Conservation (phyloP, 2,888 invertebrate species). For the Pachliopta kotzebuea region DNA sequence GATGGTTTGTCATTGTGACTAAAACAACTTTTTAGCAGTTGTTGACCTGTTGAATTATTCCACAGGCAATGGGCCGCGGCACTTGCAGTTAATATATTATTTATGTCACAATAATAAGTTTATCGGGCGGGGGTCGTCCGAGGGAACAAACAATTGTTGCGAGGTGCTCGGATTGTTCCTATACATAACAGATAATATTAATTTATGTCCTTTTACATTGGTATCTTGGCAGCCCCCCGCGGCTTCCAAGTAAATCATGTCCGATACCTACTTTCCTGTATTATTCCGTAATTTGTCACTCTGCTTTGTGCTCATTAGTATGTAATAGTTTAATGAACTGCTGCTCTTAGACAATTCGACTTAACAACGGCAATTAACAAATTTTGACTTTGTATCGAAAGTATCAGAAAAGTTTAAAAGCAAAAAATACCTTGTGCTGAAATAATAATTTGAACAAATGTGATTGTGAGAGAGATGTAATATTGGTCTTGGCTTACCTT, state of each 20-base stretch:
- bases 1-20: too few species aligned
- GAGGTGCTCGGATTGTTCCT: constrained; percentile 44
- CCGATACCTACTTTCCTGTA: constrained; percentile 23
- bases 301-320: constrained; percentile 12
- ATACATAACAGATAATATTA: constrained; percentile 51
- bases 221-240: constrained; percentile 48
- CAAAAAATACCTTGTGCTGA: too few species aligned
- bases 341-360: background rate
- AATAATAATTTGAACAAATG: too few species aligned
- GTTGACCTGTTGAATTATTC: constrained; percentile 65
- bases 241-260: constrained; percentile 40
- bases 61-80: constrained; percentile 41
- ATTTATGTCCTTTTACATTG: constrained; percentile 51
- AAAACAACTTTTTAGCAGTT: background rate
- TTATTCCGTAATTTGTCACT: constrained; percentile 25
- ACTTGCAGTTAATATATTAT: constrained; percentile 46
- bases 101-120: constrained; percentile 75
- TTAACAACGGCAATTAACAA: background rate
- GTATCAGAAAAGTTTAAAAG: too few species aligned
- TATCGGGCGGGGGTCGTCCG: constrained; percentile 66
- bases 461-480: too few species aligned
- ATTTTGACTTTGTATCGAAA: too few species aligned
- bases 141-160: constrained; percentile 57
- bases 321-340: constrained; percentile 22
- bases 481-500: too few species aligned